Percentiles rank a stretch among this genome's conserved stretches.
Evolutionary conservation across 2,113 vertebrate genomes (phyloP).

Genomic region (Catharus fuscescens): DNA sequence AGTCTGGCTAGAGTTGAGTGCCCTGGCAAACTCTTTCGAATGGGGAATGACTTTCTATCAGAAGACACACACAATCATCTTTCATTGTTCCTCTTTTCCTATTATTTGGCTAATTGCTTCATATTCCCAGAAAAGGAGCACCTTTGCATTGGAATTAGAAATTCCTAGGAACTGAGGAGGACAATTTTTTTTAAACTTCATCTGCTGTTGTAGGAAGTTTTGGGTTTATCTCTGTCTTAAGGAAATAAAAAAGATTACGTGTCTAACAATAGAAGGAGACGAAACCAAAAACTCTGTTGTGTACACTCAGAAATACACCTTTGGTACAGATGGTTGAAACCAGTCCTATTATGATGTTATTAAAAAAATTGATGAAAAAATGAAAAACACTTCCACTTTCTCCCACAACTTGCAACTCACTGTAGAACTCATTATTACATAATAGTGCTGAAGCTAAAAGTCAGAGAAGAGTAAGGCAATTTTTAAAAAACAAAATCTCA

Average conservation of each 20-base stretch:
- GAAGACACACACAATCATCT: not conserved
- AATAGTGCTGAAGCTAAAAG: not conserved
- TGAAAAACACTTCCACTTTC: not conserved
- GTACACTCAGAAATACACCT: not conserved
- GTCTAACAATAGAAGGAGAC: not conserved
- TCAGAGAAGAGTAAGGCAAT: not conserved
- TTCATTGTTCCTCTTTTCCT: not conserved
- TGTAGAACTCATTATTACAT: not conserved
- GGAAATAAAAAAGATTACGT: not conserved
- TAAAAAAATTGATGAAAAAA: not conserved
- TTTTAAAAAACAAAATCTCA: not conserved
- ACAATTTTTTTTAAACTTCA: not conserved
- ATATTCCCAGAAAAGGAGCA: not conserved
- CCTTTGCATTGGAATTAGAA: not conserved
- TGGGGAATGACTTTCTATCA: not conserved
- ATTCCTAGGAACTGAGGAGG: not conserved
- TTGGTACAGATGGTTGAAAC: not conserved
- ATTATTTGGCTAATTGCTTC: slow-evolving; percentile 12
- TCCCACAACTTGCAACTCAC: not conserved
- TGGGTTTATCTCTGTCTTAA: not conserved
- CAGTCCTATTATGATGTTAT: not conserved
- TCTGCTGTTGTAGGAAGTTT: not conserved
- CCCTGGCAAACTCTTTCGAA: not conserved
- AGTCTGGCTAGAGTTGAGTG: not conserved
- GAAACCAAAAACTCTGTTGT: not conserved